Base-by-base conservation (phyloP, 2,888 invertebrate genomes). In the Julus scanicus region DNA sequence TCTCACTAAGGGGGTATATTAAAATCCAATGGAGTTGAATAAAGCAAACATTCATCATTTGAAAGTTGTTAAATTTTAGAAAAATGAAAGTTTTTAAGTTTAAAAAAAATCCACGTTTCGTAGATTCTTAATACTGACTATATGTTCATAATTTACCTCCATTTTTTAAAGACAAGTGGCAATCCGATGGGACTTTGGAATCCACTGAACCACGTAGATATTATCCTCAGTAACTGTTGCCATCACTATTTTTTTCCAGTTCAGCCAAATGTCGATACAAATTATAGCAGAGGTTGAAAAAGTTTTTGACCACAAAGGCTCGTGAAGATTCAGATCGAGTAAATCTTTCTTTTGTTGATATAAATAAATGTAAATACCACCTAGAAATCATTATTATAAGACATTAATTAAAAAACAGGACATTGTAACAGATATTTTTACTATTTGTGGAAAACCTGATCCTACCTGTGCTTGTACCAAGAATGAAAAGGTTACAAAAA, bases 391-490 rank as follows among this genome's bases (percentile, higher is more conserved):
- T 39, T n/a, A 40, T 84, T 44, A 48, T 13, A 71, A 8, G 8
- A 20, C 20, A 20, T 63, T 63, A 63, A 20, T 20, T 13, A 5
- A 63, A 63, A 3, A 39, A 48, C 48, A 48, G 48, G 48, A 48
- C 6, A 48, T 48, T 48, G 84, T 44, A 40, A 44, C 29, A 3
- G 84, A 84, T 29, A 29, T 29, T 29, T 29, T 29, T 29, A 29
- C 29, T 29, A 29, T 1, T 1, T 29, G 29, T 29, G 29, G 29
- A 29, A 29, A 48, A 40, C 0, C 48, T 39, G 3, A 15, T 39
- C 40, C 37, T 40, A 84, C 84, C 84, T 84, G 13, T 84, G 84
- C 40, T 84, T n/a, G 84, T 84, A 40, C 84, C 84, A n/a, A 84
- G 40, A 84, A 48, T n/a, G 17, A 84, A n/a, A 48, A 84, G 84